These are phyloP conservation scores for Erpobdella octoculata DNA, from an alignment of 2,888 invertebrate species.

Conservation along the genomic window DNA sequence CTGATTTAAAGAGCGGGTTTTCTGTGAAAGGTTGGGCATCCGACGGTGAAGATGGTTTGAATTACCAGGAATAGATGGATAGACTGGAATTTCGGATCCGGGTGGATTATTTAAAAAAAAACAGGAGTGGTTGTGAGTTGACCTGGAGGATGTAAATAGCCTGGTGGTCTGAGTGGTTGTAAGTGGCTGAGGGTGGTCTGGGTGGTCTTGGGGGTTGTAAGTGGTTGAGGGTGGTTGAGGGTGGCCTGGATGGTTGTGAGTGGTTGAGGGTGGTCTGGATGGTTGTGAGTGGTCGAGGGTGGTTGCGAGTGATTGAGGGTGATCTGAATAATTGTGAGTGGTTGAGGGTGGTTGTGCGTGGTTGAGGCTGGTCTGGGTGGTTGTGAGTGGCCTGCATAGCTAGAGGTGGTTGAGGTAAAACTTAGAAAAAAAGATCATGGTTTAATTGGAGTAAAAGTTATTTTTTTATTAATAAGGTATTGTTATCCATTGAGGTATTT, in stretches of 20 bases:
- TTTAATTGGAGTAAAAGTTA: too few species aligned
- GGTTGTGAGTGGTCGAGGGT: not conserved
- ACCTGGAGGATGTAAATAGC: not conserved
- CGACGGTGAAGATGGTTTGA: not conserved
- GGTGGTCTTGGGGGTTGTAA: not conserved
- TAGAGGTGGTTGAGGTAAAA: too few species aligned
- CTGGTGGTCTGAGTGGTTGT: not conserved
- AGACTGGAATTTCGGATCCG: too few species aligned
- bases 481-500: too few species aligned
- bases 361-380: slow-evolving; percentile 2
- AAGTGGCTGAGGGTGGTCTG: not conserved
- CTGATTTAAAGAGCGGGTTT: slow-evolving; percentile 5
- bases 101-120: not conserved
- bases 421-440: too few species aligned
- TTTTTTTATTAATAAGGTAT: too few species aligned
- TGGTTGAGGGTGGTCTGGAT: not conserved
- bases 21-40: not conserved
- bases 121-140: not conserved
- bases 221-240: not conserved
- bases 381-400: not conserved
- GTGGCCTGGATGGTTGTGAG: not conserved
- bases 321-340: not conserved
- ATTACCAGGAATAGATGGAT: too few species aligned
- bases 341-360: not conserved
- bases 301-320: not conserved